Conservation (phyloP, 2,797 vertebrate genomes). For the Liparis tanakae region DNA sequence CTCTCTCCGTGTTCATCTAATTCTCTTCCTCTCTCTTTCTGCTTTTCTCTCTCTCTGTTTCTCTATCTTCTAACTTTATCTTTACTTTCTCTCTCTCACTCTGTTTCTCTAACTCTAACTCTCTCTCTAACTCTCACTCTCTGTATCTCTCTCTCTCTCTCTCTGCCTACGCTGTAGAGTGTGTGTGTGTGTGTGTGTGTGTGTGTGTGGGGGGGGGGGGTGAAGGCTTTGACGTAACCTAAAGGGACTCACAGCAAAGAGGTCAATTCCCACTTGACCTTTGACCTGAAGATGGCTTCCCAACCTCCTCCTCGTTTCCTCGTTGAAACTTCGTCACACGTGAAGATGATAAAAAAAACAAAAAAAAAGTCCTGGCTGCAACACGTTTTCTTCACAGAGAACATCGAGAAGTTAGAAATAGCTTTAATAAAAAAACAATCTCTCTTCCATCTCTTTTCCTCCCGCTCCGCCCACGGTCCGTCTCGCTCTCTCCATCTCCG, state of each 20-base stretch:
- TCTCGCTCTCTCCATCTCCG: not conserved
- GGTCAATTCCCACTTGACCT: slow-evolving; percentile 39
- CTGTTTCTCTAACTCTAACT: not conserved
- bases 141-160: not conserved
- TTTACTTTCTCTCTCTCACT: not conserved
- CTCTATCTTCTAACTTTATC: not conserved
- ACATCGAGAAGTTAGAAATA: slow-evolving; percentile 11
- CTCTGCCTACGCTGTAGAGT: slow-evolving; percentile 1
- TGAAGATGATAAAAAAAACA: not conserved
- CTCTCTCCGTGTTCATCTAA: not conserved
- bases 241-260: slow-evolving; percentile 22
- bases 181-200: no score
- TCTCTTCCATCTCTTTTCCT: slow-evolving; percentile 9
- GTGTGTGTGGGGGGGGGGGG: slow-evolving; percentile 2
- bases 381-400: not conserved
- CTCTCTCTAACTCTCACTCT: not conserved
- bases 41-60: no score
- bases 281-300: slow-evolving; percentile 34
- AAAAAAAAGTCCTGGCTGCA: no score
- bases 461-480: slow-evolving; percentile 4
- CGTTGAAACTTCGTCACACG: not conserved
- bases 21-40: no score
- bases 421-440: not conserved
- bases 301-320: slow-evolving; percentile 22
- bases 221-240: slow-evolving; percentile 15